Evolutionary conservation across 2,113 vertebrate species (phyloP), one percentile per base, ranked within the genome.

Genomic region (Amphiprion ocellaris): DNA sequence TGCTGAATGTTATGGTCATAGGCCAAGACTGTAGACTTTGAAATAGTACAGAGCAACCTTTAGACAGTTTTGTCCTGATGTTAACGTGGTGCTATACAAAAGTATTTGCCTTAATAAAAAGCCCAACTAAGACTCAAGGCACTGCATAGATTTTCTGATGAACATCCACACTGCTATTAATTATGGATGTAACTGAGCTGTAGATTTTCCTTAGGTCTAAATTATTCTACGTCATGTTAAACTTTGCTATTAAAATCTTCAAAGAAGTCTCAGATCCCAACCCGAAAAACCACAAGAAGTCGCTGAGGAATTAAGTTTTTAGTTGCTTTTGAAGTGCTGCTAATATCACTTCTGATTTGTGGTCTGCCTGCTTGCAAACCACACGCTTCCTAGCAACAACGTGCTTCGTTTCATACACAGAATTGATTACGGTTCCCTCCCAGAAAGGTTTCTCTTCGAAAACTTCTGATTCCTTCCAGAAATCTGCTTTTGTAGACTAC

Each of bases 11-110:
- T 9, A 10, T n/a, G 17, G 49, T 52, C 89, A 58, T 72, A 90
- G 92, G 11, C 67, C 55, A 41, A 26, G 17, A 94, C 94, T 95
- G 93, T 74, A 82, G 87, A 60, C 74, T 91, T 15, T 44, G 15
- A 44, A 44, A 44, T 4, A 12, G 14, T 14, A 15, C 41, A 3
- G 41, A 15, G 12, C 3, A 12, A 44, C 41, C 14, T 44, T 44
- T 15, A 44, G 41, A 44, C 41, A 14, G 12, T 44, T 44, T 44
- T 44, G 12, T 44, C 12, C 14, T 44, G 12, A 44, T 44, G 41
- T 44, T 44, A 44, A 44, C 14, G 12, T 41, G 39, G 39, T 41
- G 39, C 6, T 30, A 41, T 41, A 10, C 10, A 10, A 41, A 41
- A 41, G 39, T 15, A 15, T 44, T 44, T 1, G 2, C 0, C 14